phyloP scores from a whole-genome alignment of 1,140 invertebrate species.

The Thaumatotibia leucotreta region DNA sequence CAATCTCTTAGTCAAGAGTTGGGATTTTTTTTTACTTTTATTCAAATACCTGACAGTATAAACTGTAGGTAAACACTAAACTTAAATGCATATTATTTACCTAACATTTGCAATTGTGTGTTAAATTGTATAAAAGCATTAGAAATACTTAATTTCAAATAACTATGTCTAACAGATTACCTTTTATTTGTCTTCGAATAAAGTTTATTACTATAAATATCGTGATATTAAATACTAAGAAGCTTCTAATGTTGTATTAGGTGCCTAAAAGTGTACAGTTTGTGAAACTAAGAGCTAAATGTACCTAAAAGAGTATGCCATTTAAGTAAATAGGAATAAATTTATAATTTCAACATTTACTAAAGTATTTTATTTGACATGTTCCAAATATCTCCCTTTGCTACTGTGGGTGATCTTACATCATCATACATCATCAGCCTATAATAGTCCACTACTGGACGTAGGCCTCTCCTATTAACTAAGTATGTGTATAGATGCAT shows the following conservation, averaged over 20 bases:
- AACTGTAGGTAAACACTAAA: constrained; percentile 23
- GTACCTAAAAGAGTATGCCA: constrained; percentile 61
- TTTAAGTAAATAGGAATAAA: constrained; percentile 42
- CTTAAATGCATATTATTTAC: too few relatives aligned
- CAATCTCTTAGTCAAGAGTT: too few relatives aligned
- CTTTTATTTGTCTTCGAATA: not conserved
- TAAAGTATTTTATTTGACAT: not conserved
- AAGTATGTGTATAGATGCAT: too few relatives aligned
- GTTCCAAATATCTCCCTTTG: not conserved
- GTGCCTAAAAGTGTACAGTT: not conserved
- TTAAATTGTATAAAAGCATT: not conserved
- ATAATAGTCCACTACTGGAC: too few relatives aligned
- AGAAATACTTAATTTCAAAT: not conserved
- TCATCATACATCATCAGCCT: not conserved
- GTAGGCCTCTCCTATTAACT: too few relatives aligned
- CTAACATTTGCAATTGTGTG: not conserved
- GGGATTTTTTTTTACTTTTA: too few relatives aligned
- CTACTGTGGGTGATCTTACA: too few relatives aligned
- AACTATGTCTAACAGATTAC: not conserved
- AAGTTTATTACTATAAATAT: constrained; percentile 5
- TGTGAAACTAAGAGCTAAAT: constrained; percentile 18
- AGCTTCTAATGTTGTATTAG: not conserved
- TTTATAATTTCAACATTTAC: not conserved
- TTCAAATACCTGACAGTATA: too few relatives aligned
- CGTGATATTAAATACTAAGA: constrained; percentile 14